Conservation (phyloP, 2,797 vertebrate species). For the Pteronotus mesoamericanus region DNA sequence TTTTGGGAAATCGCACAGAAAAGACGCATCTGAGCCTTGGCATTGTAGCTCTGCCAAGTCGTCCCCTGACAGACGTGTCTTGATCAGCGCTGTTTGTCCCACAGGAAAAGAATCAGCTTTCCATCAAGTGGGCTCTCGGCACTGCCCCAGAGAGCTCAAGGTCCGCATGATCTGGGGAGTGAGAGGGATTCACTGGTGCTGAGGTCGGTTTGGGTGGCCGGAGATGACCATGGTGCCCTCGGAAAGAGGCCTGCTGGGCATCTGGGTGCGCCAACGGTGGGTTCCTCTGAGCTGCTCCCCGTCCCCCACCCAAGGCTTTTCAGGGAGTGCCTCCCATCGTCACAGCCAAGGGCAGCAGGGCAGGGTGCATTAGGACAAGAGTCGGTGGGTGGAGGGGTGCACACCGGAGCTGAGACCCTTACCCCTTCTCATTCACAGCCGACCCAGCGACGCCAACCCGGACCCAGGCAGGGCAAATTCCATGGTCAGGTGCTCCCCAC, state of each 20-base stretch:
- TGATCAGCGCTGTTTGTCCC: slow-evolving; percentile 18
- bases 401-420: background rate
- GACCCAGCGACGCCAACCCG: background rate
- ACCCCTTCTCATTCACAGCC: background rate
- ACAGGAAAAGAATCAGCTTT: slow-evolving; percentile 49
- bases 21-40: background rate
- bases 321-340: background rate
- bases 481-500: fast-evolving
- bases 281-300: background rate
- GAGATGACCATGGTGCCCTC: background rate
- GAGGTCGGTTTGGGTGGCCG: background rate
- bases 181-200: background rate
- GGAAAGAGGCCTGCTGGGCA: background rate
- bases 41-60: background rate
- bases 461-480: background rate
- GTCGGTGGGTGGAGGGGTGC: background rate
- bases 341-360: background rate
- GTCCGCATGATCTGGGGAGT: background rate
- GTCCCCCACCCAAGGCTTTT: background rate
- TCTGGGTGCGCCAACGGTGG: background rate
- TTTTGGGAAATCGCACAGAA: slow-evolving; percentile 49
- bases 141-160: background rate
- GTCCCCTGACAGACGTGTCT: background rate
- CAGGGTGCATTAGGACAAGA: background rate
- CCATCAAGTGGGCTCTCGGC: slow-evolving; percentile 16